Conservation (phyloP, 2,113 vertebrate genomes). For the Oreocharis arfaki region DNA sequence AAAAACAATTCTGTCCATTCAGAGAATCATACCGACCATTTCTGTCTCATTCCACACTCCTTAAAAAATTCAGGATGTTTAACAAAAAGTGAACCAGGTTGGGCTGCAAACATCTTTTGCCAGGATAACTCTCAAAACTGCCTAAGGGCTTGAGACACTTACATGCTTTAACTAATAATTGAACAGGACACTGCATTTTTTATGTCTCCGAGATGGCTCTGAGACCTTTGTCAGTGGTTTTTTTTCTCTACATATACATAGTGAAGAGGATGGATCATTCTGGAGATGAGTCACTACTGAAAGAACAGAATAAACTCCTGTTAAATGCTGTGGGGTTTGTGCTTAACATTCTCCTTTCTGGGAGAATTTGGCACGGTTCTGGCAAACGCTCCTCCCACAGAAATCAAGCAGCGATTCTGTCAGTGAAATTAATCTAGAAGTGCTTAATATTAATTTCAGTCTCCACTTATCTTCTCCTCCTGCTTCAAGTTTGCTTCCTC, state of each 20-base stretch:
- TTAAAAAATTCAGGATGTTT: neutral
- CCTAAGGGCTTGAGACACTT: neutral
- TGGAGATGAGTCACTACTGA: conserved; percentile 43
- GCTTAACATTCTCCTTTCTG: neutral
- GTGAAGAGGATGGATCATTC: neutral
- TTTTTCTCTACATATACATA: fast-evolving
- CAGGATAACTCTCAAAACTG: neutral
- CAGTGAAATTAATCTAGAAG: conserved; percentile 7
- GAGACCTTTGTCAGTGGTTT: neutral
- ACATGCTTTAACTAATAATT: neutral
- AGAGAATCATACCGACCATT: neutral
- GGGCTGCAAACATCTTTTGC: neutral
- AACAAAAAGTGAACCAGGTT: neutral
- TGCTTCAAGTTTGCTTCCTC: neutral
- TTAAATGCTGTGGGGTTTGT: neutral
- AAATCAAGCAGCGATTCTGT: conserved; percentile 1
- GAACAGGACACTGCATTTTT: neutral
- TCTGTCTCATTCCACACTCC: neutral
- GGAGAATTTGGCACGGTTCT: neutral
- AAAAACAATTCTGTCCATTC: neutral
- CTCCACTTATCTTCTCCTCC: neutral
- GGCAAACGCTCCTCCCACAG: neutral
- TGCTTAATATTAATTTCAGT: neutral
- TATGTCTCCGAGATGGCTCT: neutral
- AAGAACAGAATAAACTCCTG: conserved; percentile 35